Percentiles rank a stretch among this genome's conserved stretches.
phyloP scores from a whole-genome alignment of 2,888 invertebrate species.

The Temnothorax rugatulus region DNA sequence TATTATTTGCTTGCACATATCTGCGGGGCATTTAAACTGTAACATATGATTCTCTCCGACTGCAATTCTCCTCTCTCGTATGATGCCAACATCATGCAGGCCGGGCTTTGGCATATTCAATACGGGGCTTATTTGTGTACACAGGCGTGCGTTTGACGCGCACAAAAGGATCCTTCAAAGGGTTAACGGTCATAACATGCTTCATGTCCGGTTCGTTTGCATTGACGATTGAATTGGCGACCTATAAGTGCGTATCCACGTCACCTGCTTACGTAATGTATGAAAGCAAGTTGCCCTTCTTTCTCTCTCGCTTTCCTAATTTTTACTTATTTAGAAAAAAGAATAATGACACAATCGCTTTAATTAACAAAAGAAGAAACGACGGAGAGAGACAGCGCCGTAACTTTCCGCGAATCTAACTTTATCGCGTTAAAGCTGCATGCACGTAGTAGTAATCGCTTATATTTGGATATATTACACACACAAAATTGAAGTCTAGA shows the following conservation, averaged over 20 bases:
- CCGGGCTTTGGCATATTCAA: conserved; percentile 47
- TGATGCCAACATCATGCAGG: conserved; percentile 26
- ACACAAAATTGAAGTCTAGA: neutral
- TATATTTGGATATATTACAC: no score
- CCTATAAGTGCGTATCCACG: conserved; percentile 1
- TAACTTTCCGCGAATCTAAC: neutral
- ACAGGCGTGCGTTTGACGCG: conserved; percentile 36
- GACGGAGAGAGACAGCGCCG: neutral
- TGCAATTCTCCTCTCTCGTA: conserved; percentile 21
- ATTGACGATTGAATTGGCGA: conserved; percentile 19
- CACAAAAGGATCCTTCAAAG: conserved; percentile 51
- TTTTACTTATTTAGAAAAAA: neutral
- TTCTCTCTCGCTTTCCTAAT: neutral
- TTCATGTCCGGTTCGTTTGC: conserved; percentile 28
- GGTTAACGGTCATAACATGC: conserved; percentile 36
- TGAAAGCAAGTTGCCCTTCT: neutral
- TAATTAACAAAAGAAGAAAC: neutral
- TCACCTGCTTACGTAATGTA: conserved; percentile 10
- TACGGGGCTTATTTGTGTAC: conserved; percentile 45
- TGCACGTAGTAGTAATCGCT: no score
- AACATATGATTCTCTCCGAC: conserved; percentile 38
- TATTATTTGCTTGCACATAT: conserved; percentile 49
- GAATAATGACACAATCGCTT: neutral
- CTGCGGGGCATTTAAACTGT: conserved; percentile 50
- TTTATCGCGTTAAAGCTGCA: neutral